These are phyloP conservation scores for Lithophane ornitopus DNA, from an alignment of 2,888 invertebrate genomes.

Conservation along the genomic window DNA sequence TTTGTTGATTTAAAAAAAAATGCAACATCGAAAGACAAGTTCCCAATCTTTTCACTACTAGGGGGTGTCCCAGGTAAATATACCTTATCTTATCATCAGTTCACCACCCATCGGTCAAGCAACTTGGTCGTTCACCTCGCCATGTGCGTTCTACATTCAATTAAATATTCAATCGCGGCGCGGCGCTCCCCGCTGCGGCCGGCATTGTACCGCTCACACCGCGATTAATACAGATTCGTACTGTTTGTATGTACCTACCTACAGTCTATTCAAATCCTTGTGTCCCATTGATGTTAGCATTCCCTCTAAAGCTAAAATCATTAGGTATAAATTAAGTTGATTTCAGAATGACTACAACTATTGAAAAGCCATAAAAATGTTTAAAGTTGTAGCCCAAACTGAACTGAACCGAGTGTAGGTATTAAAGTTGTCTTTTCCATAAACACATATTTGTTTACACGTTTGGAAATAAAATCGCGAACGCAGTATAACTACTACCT, in stretches of 20 bases:
- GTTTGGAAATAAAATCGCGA: conserved; percentile 9
- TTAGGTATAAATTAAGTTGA: not conserved
- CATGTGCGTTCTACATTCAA: conserved; percentile 81
- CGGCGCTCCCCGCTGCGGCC: conserved; percentile 72
- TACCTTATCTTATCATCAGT: conserved; percentile 63
- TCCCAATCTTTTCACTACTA: not conserved
- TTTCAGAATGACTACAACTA: not conserved
- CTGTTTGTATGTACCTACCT: conserved; percentile 49
- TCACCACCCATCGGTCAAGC: conserved; percentile 62
- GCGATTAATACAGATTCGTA: conserved; percentile 79
- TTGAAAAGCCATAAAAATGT: not conserved
- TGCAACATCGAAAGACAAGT: not conserved
- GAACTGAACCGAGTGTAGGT: too few species aligned
- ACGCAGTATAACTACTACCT: conserved; percentile 23
- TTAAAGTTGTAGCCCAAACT: not conserved
- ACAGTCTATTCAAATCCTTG: conserved; percentile 25
- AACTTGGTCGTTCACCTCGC: conserved; percentile 73
- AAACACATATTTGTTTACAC: not conserved
- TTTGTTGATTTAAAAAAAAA: not conserved
- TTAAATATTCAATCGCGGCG: conserved; percentile 85
- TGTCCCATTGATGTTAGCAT: not conserved
- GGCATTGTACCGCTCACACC: conserved; percentile 73
- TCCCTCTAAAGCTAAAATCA: not conserved
- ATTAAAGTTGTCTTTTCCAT: not conserved
- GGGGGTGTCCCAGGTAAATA: conserved; percentile 32